phyloP scores from a whole-genome alignment of 2,888 invertebrate species.

The Trissoscelio sp. region DNA sequence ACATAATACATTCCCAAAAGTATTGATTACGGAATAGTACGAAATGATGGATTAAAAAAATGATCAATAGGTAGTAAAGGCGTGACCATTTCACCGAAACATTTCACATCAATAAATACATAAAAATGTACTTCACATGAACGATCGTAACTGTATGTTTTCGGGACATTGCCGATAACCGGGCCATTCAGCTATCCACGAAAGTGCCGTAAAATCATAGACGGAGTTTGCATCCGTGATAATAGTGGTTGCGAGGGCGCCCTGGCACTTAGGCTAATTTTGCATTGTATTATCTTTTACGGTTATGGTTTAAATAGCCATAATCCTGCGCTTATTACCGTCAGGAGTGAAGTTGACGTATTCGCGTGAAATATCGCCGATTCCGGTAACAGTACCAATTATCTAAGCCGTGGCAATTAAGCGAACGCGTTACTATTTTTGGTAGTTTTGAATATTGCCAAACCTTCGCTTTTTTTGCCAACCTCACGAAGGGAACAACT shows the following conservation, averaged over 20 bases:
- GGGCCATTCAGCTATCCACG: slow-evolving; percentile 14
- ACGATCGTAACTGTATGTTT: slow-evolving; percentile 1
- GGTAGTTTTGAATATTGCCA: too few relatives aligned
- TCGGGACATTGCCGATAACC: slow-evolving; percentile 5
- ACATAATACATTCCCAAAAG: too few relatives aligned
- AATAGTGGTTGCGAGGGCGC: slow-evolving; percentile 15
- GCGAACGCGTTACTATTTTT: background rate
- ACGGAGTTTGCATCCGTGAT: slow-evolving; percentile 17
- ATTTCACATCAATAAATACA: slow-evolving; percentile 4
- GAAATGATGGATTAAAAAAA: too few relatives aligned
- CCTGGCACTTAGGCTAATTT: slow-evolving; percentile 37
- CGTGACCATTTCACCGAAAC: slow-evolving; percentile 1
- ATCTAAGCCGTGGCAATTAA: background rate
- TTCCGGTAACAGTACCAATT: background rate
- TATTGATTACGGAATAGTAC: too few relatives aligned
- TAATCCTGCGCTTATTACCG: slow-evolving; percentile 23
- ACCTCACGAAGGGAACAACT: too few relatives aligned
- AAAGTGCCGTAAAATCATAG: slow-evolving; percentile 38
- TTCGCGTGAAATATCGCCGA: slow-evolving; percentile 23
- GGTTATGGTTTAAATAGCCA: slow-evolving; percentile 33
- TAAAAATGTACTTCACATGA: background rate
- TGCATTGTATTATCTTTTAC: slow-evolving; percentile 39
- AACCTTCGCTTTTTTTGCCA: too few relatives aligned
- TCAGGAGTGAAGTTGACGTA: slow-evolving; percentile 27
- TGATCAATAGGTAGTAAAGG: background rate